phyloP scores from a whole-genome alignment of 2,888 invertebrate genomes.

The Drosophila pegasa region DNA sequence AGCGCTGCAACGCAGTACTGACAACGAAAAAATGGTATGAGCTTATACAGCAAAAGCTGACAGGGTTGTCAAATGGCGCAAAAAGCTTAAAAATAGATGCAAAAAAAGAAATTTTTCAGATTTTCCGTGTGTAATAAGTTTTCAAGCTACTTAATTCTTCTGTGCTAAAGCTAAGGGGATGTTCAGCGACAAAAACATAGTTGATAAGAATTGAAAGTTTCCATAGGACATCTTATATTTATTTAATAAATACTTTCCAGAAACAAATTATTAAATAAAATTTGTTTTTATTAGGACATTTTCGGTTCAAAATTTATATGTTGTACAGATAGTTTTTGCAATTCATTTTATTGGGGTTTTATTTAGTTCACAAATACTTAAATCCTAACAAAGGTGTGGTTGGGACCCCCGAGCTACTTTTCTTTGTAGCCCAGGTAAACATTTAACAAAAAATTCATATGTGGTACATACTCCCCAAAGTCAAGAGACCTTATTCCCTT shows the following conservation, averaged over 20 bases:
- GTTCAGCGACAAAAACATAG: background rate
- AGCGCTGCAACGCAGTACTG: slow-evolving; percentile 49
- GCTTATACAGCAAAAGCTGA: slow-evolving; percentile 32
- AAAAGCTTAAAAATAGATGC: slow-evolving; percentile 4
- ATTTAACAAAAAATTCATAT: background rate
- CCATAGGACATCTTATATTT: background rate
- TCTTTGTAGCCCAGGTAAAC: too few relatives aligned
- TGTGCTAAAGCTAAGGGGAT: background rate
- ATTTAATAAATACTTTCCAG: background rate
- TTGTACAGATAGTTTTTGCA: background rate
- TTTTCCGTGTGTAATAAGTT: background rate
- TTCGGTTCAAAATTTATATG: too few relatives aligned
- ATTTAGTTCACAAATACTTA: too few relatives aligned
- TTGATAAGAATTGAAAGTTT: background rate
- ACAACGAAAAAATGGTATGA: slow-evolving; percentile 33
- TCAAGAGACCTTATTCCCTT: slow-evolving; percentile 21
- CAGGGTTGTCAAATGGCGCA: slow-evolving; percentile 50
- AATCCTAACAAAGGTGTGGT: too few relatives aligned
- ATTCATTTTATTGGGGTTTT: too few relatives aligned
- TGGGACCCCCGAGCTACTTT: too few relatives aligned
- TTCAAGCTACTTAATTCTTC: background rate
- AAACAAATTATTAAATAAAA: background rate
- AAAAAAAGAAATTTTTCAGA: background rate
- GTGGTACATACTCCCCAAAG: background rate
- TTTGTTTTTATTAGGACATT: background rate